Base-by-base conservation (phyloP, 2,113 vertebrate species). In the Columba livia region DNA sequence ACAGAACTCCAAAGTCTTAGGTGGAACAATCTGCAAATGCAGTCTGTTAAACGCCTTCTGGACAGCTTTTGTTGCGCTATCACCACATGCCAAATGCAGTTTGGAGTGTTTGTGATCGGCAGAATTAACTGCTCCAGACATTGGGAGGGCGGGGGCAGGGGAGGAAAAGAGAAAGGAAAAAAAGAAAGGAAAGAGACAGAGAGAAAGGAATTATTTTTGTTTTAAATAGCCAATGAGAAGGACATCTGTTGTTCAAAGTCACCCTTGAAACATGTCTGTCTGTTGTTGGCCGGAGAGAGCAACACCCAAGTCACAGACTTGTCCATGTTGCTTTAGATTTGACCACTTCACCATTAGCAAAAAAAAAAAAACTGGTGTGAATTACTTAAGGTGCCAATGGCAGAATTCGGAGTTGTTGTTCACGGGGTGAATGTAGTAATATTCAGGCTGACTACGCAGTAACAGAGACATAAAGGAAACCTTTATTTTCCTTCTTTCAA, bases 31-130 rank as follows among this genome's bases (percentile, higher is more conserved):
- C 88, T 96, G 72, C 48, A 83, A 91, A 88, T 0, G 1, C 28
- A 73, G 51, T 54, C 73, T 94, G 51, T 32, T 95, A 88, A 86
- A 86, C 94, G 69, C 71, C 67, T 79, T 90, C 71, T 93, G 75
- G 74, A 54, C 54, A 69, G 51, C 79, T 94, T 93, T 91, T 95
- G 51, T 89, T 95, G 47, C 3, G 1, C 56, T 87, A 62, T 91
- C 91, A 83, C 70, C 89, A 79, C 38, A 56, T 67, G 85, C 54
- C 74, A 94, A 85, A 83, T 91, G 61, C 26, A 75, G 28, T 91
- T 94, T 73, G 58, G 31, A 85, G 21, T 25, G 36, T 90, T 60
- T 84, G 29, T 94, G 79, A 86, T 40, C 4, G 1, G 29, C 60
- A 75, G 51, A 74, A 72, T 78, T 92, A 86, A 86, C 25, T 57